Evolutionary conservation across 2,888 invertebrate species (phyloP).

Genomic region (Apamea sordens): DNA sequence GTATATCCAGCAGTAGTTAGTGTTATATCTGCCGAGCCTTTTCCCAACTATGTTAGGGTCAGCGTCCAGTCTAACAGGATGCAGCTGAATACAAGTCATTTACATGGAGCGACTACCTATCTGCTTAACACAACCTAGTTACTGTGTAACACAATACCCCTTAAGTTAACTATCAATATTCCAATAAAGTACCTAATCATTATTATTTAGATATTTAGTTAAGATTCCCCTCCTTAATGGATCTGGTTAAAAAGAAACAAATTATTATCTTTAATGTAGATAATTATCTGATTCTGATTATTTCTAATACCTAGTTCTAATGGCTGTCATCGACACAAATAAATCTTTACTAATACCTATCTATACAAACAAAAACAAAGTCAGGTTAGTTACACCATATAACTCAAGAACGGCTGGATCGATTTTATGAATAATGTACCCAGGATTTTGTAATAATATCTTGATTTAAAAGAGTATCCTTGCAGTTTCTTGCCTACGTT

Average conservation of each 20-base stretch:
- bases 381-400: not conserved
- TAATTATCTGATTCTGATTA: conserved; percentile 14
- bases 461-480: too few relatives aligned
- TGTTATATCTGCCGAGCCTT: not conserved
- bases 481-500: too few relatives aligned
- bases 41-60: too few relatives aligned
- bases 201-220: not conserved
- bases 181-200: not conserved
- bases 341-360: not conserved
- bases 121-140: too few relatives aligned
- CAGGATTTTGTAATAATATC: too few relatives aligned
- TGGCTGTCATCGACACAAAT: not conserved
- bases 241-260: not conserved
- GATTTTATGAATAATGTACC: not conserved
- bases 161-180: not conserved
- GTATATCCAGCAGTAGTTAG: too few relatives aligned
- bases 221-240: not conserved
- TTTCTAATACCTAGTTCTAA: conserved; percentile 15
- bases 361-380: not conserved
- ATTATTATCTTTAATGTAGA: not conserved
- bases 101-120: too few relatives aligned
- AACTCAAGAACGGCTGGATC: not conserved
- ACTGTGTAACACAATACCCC: too few relatives aligned
- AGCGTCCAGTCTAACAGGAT: too few relatives aligned
- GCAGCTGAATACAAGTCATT: too few relatives aligned